Evolutionary conservation across 2,888 invertebrate species (phyloP), one percentile per base, ranked within the genome.

Genomic region (Conchocele bisecta): DNA sequence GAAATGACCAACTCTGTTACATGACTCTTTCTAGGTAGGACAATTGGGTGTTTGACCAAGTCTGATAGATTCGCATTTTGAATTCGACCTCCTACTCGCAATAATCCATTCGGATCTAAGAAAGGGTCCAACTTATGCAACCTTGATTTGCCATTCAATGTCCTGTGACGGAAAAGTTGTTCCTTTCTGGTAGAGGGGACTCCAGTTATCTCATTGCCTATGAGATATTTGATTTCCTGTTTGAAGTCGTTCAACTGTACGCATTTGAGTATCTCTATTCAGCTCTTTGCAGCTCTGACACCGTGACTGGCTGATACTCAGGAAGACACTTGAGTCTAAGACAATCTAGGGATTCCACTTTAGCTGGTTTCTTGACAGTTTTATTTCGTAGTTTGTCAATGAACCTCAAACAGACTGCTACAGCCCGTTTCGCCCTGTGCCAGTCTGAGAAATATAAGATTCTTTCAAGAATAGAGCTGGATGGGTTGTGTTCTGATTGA

Each of bases 1-100:
- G 54, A 54, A 17, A 79, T 26, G 22, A 79, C 60, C 3, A 72
- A 42, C 6, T 72, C 64, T 15, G 75, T 65, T 3, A 78, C 66
- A 41, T 53, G 53, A n/a, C 1, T 13, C 15, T 22, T n/a, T 42
- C 1, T 57, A 11, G 57, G 57, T 9, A 57, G 57, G 17, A 57
- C 41, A 7, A 57, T 15, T 24, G 57, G 57, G 24, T 57, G 57
- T 20, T 57, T 57, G 2, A 57, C 28, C 3, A n/a, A 11, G 31
- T 35, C n/a, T 7, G 37, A 15, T 24, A 57, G 20, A 22, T 24
- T 41, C 7, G 39, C 39, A 41, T 24, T 37, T 29, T 42, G 28
- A 26, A 1, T 28, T 13, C 54, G 54, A 22, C 37, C 54, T 7
- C 54, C 54, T 17, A 37, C 54, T 17, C 54, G 54, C 42, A 58